Conservation (phyloP, 2,113 vertebrate species). For the Propithecus coquereli region DNA sequence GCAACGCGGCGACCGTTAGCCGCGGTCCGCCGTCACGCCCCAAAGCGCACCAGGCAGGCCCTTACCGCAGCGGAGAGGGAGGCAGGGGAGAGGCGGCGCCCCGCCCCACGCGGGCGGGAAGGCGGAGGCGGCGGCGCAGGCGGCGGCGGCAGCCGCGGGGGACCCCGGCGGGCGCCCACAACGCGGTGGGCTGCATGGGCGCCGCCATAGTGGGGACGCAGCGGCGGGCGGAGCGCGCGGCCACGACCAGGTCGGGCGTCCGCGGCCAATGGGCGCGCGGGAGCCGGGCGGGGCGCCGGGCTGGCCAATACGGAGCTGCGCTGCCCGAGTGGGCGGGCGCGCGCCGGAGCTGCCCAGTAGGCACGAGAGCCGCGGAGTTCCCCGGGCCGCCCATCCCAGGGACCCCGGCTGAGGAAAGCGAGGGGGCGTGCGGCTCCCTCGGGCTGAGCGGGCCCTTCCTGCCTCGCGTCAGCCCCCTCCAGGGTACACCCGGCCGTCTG, state of each 20-base stretch:
- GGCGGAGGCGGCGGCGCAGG: not conserved
- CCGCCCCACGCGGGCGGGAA: slow-evolving; percentile 18
- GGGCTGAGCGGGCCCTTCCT: rapidly evolving
- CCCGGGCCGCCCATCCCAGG: not conserved
- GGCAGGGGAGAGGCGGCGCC: slow-evolving; percentile 44
- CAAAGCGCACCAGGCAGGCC: not conserved
- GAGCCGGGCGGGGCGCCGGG: not conserved
- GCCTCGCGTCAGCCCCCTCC: not conserved
- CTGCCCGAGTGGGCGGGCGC: not conserved
- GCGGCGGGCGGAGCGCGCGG: slow-evolving; percentile 56
- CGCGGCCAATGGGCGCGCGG: slow-evolving; percentile 35
- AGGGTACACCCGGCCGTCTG: rapidly evolving
- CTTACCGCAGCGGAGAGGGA: slow-evolving; percentile 67
- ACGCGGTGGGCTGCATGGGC: slow-evolving; percentile 58
- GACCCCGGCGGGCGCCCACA: slow-evolving; percentile 56
- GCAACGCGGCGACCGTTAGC: slow-evolving; percentile 3
- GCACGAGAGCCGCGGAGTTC: rapidly evolving
- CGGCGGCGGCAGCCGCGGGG: slow-evolving; percentile 38
- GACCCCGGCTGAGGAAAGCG: rapidly evolving
- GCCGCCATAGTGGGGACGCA: slow-evolving; percentile 75
- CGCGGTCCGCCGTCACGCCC: not conserved
- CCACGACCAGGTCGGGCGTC: slow-evolving; percentile 52
- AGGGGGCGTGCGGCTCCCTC: rapidly evolving
- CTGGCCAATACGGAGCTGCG: slow-evolving; percentile 55
- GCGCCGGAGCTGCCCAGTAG: not conserved